Conservation (phyloP, 2,113 vertebrate genomes). For the Ascaphus truei region DNA sequence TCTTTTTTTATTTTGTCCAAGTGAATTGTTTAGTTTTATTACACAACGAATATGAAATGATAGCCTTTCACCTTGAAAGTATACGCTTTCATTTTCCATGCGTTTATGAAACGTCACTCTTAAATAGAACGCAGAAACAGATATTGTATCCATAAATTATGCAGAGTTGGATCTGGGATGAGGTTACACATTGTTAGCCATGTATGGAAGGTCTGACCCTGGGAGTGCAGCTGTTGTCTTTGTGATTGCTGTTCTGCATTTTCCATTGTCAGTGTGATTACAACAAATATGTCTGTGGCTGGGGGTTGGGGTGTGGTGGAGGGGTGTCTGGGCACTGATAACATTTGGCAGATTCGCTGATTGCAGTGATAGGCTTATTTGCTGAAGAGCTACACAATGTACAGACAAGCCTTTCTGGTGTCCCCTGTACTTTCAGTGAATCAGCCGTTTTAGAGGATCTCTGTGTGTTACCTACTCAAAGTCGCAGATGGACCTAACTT, state of each 20-base stretch:
- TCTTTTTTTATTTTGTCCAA: neutral
- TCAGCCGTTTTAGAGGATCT: slow-evolving; percentile 39
- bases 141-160: slow-evolving; percentile 68
- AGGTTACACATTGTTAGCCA: slow-evolving; percentile 57
- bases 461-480: slow-evolving; percentile 32
- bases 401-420: neutral
- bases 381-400: slow-evolving; percentile 28
- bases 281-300: slow-evolving; percentile 43
- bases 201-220: slow-evolving; percentile 47
- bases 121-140: slow-evolving; percentile 55
- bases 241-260: slow-evolving; percentile 66
- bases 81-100: slow-evolving; percentile 62
- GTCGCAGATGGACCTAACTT: slow-evolving; percentile 53
- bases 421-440: slow-evolving; percentile 21
- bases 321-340: slow-evolving; percentile 49
- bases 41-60: slow-evolving; percentile 1
- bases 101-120: slow-evolving; percentile 59
- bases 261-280: slow-evolving; percentile 63
- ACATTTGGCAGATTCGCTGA: slow-evolving; percentile 42
- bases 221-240: slow-evolving; percentile 73
- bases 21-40: neutral
- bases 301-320: slow-evolving; percentile 28
- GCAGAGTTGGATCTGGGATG: slow-evolving; percentile 48
- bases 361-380: slow-evolving; percentile 35
- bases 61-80: slow-evolving; percentile 49